A percentile compares a stretch with the other conserved stretches of the same genome.
Conservation (phyloP, 2,888 invertebrate genomes). For the Cantharis nigra region DNA sequence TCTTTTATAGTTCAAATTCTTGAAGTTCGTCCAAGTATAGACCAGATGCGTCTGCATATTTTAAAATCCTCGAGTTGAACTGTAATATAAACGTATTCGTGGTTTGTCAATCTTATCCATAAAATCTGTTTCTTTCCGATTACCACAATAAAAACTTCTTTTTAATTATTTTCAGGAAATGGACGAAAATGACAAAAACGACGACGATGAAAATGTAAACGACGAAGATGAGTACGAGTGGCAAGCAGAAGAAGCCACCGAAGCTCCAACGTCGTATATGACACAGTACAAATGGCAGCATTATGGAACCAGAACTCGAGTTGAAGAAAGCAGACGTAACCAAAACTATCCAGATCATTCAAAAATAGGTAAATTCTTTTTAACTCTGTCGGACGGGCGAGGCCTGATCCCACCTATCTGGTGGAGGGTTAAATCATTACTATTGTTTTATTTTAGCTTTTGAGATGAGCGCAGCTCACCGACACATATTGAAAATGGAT, state of each 20-base stretch:
- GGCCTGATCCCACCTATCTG: too few species aligned
- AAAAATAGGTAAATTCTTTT: slow-evolving; percentile 40
- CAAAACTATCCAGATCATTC: slow-evolving; percentile 39
- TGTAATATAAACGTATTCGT: not conserved
- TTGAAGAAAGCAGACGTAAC: slow-evolving; percentile 48
- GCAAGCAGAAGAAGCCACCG: slow-evolving; percentile 43
- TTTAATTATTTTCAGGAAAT: slow-evolving; percentile 14
- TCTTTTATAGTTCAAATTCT: not conserved
- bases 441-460: slow-evolving; percentile 3
- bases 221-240: slow-evolving; percentile 46
- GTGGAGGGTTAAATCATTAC: too few species aligned
- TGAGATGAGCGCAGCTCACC: slow-evolving; percentile 47
- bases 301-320: slow-evolving; percentile 48
- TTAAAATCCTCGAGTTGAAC: not conserved
- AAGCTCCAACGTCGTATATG: slow-evolving; percentile 34
- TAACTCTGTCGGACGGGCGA: not conserved
- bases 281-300: slow-evolving; percentile 52
- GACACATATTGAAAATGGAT: slow-evolving; percentile 47
- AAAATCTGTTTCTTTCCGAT: too few species aligned
- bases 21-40: not conserved
- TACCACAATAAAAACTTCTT: not conserved
- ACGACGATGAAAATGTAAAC: slow-evolving; percentile 35
- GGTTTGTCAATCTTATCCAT: too few species aligned
- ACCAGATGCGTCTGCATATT: not conserved
- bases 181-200: slow-evolving; percentile 50